Conservation (phyloP, 2,888 invertebrate genomes). For the Athalia rosae region DNA sequence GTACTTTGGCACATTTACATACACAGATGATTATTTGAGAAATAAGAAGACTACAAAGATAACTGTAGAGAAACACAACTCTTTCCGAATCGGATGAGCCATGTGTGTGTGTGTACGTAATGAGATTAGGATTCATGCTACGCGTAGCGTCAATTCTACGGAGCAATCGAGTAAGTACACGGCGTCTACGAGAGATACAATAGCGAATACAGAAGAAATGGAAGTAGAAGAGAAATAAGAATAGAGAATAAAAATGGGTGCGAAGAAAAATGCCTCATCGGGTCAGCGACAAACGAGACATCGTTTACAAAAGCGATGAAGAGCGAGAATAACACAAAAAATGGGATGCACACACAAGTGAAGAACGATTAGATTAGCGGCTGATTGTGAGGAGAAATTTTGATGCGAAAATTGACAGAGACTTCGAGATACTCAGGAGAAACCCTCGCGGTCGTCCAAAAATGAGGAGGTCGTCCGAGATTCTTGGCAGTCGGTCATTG, state of each 20-base stretch:
- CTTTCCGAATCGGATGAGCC: not conserved
- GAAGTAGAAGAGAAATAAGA: slow-evolving; percentile 34
- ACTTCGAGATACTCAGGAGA: slow-evolving; percentile 44
- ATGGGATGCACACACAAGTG: not conserved
- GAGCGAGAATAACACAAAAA: slow-evolving; percentile 3
- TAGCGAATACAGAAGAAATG: slow-evolving; percentile 22
- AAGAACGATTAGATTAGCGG: not conserved
- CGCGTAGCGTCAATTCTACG: slow-evolving; percentile 42
- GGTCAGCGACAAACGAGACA: not conserved
- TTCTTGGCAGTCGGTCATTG: slow-evolving; percentile 33
- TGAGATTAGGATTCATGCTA: not conserved
- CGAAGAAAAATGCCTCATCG: not conserved
- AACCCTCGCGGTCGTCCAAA: slow-evolving; percentile 28
- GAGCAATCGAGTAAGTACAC: slow-evolving; percentile 29
- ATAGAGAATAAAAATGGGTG: slow-evolving; percentile 8
- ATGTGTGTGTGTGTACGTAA: not conserved
- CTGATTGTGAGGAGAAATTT: too few relatives aligned
- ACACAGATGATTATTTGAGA: not conserved
- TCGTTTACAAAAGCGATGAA: not conserved
- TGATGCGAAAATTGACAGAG: slow-evolving; percentile 36
- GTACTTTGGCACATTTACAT: slow-evolving; percentile 12
- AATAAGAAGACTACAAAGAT: not conserved
- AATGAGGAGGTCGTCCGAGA: slow-evolving; percentile 29
- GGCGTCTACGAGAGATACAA: slow-evolving; percentile 42
- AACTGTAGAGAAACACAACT: not conserved